Percentiles rank a stretch among this genome's conserved stretches.
phyloP scores from a whole-genome alignment of 2,888 invertebrate species.

The Synergus umbraculus region DNA sequence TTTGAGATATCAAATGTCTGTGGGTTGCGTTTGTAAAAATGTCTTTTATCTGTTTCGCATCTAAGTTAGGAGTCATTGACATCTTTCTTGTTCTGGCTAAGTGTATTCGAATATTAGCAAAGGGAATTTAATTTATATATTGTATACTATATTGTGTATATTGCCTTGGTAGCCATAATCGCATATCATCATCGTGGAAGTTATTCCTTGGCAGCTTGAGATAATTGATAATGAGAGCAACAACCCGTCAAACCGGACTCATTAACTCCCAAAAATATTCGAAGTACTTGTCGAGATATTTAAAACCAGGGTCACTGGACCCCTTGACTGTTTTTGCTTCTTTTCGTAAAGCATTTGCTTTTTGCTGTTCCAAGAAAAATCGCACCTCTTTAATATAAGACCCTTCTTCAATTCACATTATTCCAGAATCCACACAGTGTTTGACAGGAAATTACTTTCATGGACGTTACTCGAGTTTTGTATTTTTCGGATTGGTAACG shows the following conservation, averaged over 20 bases:
- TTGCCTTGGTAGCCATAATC: conserved; percentile 11
- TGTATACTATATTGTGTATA: neutral
- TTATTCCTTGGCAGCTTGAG: conserved; percentile 46
- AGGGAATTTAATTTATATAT: conserved; percentile 3
- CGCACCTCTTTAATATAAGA: neutral
- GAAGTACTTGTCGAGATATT: conserved; percentile 43
- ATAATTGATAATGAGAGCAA: conserved; percentile 64
- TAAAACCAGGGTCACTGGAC: conserved; percentile 52
- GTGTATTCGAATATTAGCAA: conserved; percentile 8
- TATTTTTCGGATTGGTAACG: neutral
- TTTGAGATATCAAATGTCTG: neutral
- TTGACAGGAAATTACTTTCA: neutral
- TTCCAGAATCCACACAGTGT: neutral
- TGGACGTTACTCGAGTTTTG: neutral
- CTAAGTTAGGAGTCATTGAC: neutral
- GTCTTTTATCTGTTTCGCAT: conserved; percentile 16
- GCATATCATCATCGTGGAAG: conserved; percentile 23
- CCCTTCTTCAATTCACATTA: neutral
- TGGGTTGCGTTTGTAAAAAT: neutral
- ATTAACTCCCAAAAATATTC: conserved; percentile 63
- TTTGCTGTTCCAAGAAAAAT: neutral
- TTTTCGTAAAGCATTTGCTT: neutral
- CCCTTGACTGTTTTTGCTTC: neutral
- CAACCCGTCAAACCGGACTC: conserved; percentile 71
- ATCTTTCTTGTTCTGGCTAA: conserved; percentile 7